Conservation (phyloP, 2,888 invertebrate species). For the Lasioglossum leucozonium region DNA sequence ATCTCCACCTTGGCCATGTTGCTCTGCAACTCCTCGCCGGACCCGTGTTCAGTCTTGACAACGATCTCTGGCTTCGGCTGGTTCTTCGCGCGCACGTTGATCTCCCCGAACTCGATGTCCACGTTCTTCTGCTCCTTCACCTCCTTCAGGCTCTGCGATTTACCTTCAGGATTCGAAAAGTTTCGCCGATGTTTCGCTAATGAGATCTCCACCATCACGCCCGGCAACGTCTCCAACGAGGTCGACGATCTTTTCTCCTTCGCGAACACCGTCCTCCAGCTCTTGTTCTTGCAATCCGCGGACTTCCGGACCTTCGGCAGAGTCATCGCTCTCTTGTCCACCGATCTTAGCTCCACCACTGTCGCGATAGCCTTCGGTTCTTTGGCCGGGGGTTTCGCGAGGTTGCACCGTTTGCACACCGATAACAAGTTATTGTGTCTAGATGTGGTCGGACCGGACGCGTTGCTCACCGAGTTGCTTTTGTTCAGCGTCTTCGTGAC, state of each 20-base stretch:
- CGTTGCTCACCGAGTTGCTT: conserved; percentile 76
- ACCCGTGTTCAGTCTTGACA: conserved; percentile 71
- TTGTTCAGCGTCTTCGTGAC: conserved; percentile 75
- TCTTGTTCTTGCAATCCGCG: conserved; percentile 80
- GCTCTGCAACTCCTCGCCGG: conserved; percentile 71
- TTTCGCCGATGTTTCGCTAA: conserved; percentile 78
- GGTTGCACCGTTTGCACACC: conserved; percentile 80
- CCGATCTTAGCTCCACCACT: conserved; percentile 69
- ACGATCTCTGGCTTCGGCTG: conserved; percentile 77
- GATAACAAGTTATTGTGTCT: conserved; percentile 65
- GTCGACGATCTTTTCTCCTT: conserved; percentile 82
- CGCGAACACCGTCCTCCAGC: conserved; percentile 82
- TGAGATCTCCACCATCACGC: conserved; percentile 60
- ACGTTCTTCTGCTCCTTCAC: conserved; percentile 58
- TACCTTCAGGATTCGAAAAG: conserved; percentile 81
- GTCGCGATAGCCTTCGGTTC: conserved; percentile 67
- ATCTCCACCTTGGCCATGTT: conserved; percentile 80
- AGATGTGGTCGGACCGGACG: conserved; percentile 49
- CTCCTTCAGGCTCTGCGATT: conserved; percentile 64
- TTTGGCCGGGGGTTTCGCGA: conserved; percentile 69
- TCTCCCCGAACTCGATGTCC: conserved; percentile 76
- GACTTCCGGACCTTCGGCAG: conserved; percentile 81
- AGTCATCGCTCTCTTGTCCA: conserved; percentile 82
- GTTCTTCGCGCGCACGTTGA: conserved; percentile 73
- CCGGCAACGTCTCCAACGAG: conserved; percentile 80